These are phyloP conservation scores for Acyrthosiphon pisum DNA, from an alignment of 1,140 invertebrate species.

Conservation along the genomic window DNA sequence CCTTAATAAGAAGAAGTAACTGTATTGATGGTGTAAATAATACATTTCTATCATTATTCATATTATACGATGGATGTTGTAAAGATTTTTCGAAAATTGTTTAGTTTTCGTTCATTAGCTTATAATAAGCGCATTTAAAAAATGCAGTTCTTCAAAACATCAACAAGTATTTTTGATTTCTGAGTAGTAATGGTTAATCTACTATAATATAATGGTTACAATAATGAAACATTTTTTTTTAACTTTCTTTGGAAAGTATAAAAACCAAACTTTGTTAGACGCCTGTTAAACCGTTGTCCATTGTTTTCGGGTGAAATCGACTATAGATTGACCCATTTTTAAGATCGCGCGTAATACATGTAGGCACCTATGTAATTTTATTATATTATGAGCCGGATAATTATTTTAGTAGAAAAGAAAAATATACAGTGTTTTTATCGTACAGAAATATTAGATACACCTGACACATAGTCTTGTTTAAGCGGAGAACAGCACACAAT, in stretches of 20 bases:
- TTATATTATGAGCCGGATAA: neutral
- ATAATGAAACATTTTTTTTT: neutral
- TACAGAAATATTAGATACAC: neutral
- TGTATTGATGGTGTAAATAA: too few relatives aligned
- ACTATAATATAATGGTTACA: neutral
- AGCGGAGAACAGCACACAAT: neutral
- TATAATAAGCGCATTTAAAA: too few relatives aligned
- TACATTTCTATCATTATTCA: too few relatives aligned
- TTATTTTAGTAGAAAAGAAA: neutral
- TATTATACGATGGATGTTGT: too few relatives aligned
- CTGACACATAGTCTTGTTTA: neutral
- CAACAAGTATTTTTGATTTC: too few relatives aligned
- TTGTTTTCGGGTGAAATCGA: neutral
- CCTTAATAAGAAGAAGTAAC: too few relatives aligned
- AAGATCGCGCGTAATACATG: neutral
- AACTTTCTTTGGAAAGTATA: neutral
- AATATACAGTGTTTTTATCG: neutral
- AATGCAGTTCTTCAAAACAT: too few relatives aligned
- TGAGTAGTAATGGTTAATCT: neutral
- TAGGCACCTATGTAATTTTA: too few relatives aligned
- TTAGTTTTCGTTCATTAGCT: too few relatives aligned
- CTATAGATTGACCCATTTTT: neutral
- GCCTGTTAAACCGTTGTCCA: neutral
- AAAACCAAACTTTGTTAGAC: neutral
- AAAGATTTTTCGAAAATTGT: too few relatives aligned